A percentile compares a stretch with the other conserved stretches of the same genome.
Evolutionary conservation across 1,140 invertebrate genomes (phyloP).

Genomic region (Meloidogyne hapla): DNA sequence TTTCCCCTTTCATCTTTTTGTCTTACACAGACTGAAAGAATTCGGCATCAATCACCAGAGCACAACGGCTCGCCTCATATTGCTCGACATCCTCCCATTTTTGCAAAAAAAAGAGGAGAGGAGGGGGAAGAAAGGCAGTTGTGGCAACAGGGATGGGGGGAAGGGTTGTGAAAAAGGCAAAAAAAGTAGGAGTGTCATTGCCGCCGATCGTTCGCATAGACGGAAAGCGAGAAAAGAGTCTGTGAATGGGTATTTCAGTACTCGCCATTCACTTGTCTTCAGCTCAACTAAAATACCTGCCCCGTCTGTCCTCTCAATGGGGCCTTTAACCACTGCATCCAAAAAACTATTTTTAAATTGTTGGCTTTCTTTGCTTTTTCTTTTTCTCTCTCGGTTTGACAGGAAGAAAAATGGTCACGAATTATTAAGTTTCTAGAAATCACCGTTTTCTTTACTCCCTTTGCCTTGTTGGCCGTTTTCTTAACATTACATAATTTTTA

Average conservation of each 20-base stretch:
- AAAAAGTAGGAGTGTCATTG: background rate
- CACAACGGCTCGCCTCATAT: background rate
- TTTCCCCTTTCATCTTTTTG: background rate
- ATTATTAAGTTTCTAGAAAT: constrained; percentile 4
- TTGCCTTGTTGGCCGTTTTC: constrained; percentile 2
- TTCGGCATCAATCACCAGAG: constrained; percentile 7
- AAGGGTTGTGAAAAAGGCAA: constrained; percentile 15
- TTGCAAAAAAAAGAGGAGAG: background rate
- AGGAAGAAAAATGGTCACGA: constrained; percentile 4
- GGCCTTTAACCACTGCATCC: background rate
- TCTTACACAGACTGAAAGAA: constrained; percentile 7
- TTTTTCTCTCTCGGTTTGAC: constrained; percentile 13
- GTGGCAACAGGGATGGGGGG: constrained; percentile 9
- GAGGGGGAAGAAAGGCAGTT: constrained; percentile 15
- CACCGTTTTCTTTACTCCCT: background rate
- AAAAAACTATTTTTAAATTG: background rate
- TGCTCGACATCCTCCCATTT: background rate
- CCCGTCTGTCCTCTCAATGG: constrained; percentile 7
- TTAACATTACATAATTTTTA: background rate
- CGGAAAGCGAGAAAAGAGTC: background rate
- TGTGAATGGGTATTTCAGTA: background rate
- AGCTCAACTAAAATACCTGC: background rate
- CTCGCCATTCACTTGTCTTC: constrained; percentile 1
- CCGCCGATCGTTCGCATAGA: constrained; percentile 17
- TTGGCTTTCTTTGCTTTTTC: constrained; percentile 21